These are phyloP conservation scores for Synanthedon formicaeformis DNA, from an alignment of 2,888 invertebrate species.

Conservation along the genomic window DNA sequence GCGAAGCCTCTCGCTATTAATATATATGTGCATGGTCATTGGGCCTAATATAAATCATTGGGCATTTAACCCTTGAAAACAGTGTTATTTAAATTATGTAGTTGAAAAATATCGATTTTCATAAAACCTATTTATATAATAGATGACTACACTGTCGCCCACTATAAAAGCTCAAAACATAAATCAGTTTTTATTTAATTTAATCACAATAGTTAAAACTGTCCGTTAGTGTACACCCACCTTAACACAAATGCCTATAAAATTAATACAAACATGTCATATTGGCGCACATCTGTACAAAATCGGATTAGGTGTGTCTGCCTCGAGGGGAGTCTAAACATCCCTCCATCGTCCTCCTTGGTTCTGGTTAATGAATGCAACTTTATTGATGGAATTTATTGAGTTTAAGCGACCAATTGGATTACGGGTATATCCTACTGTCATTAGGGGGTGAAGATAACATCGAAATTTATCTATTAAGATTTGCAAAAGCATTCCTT, in stretches of 20 bases:
- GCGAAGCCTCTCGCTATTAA: too few species aligned
- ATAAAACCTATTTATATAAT: too few species aligned
- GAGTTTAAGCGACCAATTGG: slow-evolving; percentile 20
- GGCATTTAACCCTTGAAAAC: too few species aligned
- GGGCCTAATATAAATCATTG: too few species aligned
- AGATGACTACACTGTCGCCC: too few species aligned
- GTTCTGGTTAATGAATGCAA: slow-evolving; percentile 21
- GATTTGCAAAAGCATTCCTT: too few species aligned
- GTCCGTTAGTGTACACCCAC: background rate
- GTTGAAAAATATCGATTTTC: too few species aligned
- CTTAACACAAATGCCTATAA: background rate
- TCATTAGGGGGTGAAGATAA: background rate
- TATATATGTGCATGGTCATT: too few species aligned
- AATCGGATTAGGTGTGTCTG: slow-evolving; percentile 33
- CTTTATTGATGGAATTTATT: slow-evolving; percentile 29
- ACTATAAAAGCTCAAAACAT: too few species aligned
- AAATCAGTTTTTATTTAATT: too few species aligned
- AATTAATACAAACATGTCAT: slow-evolving; percentile 8
- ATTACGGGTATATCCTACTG: slow-evolving; percentile 8
- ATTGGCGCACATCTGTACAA: slow-evolving; percentile 20
- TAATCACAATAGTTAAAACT: too few species aligned
- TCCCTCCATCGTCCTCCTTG: background rate
- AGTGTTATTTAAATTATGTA: too few species aligned
- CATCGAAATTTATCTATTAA: background rate
- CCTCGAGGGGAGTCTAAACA: background rate